Conservation (phyloP, 2,797 vertebrate genomes). For the Crotalus adamanteus region DNA sequence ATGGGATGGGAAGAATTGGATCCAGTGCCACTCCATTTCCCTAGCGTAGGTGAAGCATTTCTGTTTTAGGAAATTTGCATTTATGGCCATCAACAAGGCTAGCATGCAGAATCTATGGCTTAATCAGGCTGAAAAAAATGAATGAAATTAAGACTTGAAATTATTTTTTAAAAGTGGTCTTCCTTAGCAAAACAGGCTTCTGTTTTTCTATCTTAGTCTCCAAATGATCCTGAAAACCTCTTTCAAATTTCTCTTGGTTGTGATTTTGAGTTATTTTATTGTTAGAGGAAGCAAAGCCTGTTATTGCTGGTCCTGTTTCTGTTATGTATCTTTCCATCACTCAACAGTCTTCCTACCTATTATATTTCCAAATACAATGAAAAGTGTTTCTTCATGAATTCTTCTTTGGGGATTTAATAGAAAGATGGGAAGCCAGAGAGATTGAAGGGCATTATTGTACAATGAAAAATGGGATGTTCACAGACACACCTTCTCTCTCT, state of each 20-base stretch:
- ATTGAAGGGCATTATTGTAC: not conserved
- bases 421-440: not conserved
- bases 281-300: not conserved
- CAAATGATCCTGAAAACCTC: not conserved
- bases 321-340: not conserved
- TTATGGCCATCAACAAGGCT: not conserved
- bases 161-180: not conserved
- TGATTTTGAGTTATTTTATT: not conserved
- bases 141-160: not conserved
- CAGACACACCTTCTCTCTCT: not conserved
- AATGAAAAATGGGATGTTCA: not conserved
- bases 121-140: not conserved
- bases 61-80: not conserved
- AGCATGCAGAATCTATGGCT: not conserved
- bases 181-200: not conserved
- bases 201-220: not conserved
- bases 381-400: not conserved
- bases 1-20: not conserved
- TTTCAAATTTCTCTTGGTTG: not conserved
- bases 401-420: not conserved
- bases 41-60: not conserved
- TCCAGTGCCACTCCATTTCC: not conserved
- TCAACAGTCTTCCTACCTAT: not conserved
- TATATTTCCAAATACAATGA: not conserved
- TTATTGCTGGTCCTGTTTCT: not conserved